Conservation (phyloP, 1,140 invertebrate genomes). For the Heliconius eleuchia region DNA sequence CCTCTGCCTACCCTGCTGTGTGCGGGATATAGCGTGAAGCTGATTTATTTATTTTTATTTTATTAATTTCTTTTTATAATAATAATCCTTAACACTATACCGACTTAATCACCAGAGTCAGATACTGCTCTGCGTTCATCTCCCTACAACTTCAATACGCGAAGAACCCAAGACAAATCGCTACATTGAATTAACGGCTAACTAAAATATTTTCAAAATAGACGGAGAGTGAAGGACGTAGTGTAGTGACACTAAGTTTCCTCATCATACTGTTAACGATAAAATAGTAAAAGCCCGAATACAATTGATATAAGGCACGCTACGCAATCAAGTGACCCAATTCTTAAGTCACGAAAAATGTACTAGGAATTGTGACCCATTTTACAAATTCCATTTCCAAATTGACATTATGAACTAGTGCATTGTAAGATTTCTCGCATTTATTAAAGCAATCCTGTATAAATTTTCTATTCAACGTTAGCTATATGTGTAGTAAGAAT, state of each 20-base stretch:
- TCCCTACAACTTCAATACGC: no score
- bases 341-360: not conserved
- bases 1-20: no score
- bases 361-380: not conserved
- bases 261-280: not conserved
- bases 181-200: no score
- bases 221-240: not conserved
- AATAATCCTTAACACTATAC: no score
- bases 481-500: no score
- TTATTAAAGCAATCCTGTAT: no score
- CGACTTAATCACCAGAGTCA: no score
- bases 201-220: not conserved
- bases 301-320: not conserved
- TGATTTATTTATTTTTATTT: no score
- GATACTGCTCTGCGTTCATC: no score
- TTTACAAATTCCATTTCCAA: constrained; percentile 6
- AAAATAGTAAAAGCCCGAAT: not conserved
- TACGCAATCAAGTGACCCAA: not conserved
- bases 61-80: no score
- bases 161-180: no score
- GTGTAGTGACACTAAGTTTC: not conserved
- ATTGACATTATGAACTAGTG: not conserved
- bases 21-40: no score
- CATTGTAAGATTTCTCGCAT: not conserved
- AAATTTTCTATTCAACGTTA: not conserved